Conservation (phyloP, 2,113 vertebrate genomes). For the Caracal caracal region DNA sequence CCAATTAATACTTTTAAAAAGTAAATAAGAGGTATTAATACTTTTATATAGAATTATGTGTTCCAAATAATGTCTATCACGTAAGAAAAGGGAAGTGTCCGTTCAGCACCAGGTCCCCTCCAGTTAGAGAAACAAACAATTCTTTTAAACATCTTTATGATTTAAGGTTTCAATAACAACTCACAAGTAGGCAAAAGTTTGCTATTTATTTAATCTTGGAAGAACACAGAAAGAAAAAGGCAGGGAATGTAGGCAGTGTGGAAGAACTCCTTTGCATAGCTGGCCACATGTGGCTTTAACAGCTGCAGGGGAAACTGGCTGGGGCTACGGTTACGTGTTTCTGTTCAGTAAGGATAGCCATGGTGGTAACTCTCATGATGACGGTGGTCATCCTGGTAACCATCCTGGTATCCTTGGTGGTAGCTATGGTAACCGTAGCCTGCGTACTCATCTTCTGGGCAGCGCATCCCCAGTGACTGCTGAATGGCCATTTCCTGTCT, state of each 20-base stretch:
- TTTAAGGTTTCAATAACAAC: slow-evolving; percentile 68
- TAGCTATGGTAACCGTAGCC: slow-evolving; percentile 96
- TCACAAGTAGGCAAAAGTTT: slow-evolving; percentile 80
- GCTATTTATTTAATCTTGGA: slow-evolving; percentile 79
- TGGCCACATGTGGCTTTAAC: slow-evolving; percentile 67
- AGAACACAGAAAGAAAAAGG: slow-evolving; percentile 75
- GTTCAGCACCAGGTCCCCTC: slow-evolving; percentile 72
- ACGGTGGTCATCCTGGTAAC: slow-evolving; percentile 94
- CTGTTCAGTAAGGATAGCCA: slow-evolving; percentile 93
- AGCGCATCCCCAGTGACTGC: slow-evolving; percentile 97
- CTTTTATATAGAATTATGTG: slow-evolving; percentile 79
- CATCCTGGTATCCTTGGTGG: slow-evolving; percentile 95
- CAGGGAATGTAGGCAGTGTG: slow-evolving; percentile 59
- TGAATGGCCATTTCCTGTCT: slow-evolving; percentile 99
- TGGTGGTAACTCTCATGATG: slow-evolving; percentile 91
- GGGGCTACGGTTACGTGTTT: slow-evolving; percentile 64
- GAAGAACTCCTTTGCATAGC: slow-evolving; percentile 64
- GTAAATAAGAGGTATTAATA: slow-evolving; percentile 53
- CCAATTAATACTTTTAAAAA: slow-evolving; percentile 87
- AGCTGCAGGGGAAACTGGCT: slow-evolving; percentile 70
- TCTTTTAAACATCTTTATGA: slow-evolving; percentile 40
- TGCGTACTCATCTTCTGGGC: slow-evolving; percentile 97
- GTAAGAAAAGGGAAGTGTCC: slow-evolving; percentile 47
- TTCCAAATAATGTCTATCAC: slow-evolving; percentile 79
- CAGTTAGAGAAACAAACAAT: slow-evolving; percentile 67